Evolutionary conservation across 2,797 vertebrate species (phyloP).

Genomic region (Monodelphis domestica): DNA sequence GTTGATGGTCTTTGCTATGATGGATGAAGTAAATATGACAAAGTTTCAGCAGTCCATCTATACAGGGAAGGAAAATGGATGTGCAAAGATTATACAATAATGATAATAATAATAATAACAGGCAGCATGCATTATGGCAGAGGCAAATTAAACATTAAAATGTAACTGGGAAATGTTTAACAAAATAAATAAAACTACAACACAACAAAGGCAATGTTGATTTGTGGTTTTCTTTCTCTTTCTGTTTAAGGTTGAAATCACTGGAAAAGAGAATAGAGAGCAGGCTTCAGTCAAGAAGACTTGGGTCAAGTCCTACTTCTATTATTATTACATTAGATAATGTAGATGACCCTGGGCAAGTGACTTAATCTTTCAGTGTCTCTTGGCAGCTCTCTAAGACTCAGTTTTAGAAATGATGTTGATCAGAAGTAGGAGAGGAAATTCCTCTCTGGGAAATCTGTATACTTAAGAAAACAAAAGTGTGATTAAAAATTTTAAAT

Average conservation of each 20-base stretch:
- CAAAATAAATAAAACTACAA: not conserved
- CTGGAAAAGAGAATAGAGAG: not conserved
- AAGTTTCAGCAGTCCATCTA: not conserved
- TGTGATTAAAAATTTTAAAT: not conserved
- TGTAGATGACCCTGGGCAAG: not conserved
- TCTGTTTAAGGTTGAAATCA: not conserved
- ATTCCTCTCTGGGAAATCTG: not conserved
- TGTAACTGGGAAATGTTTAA: not conserved
- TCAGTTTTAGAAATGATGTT: not conserved
- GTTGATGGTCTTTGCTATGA: conserved; percentile 20
- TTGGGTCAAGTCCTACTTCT: not conserved
- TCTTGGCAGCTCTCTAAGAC: not conserved
- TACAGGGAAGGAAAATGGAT: conserved; percentile 15
- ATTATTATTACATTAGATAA: not conserved
- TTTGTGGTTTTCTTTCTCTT: not conserved
- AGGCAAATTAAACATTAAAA: not conserved
- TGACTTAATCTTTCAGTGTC: not conserved
- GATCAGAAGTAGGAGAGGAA: not conserved
- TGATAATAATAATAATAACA: not conserved
- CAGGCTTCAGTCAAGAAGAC: not conserved
- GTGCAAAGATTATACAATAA: not conserved
- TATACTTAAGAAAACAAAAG: not conserved
- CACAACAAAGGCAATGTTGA: not conserved
- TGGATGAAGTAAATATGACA: not conserved
- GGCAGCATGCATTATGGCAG: not conserved